Base-by-base conservation (phyloP, 2,797 vertebrate species). In the Labroides dimidiatus region DNA sequence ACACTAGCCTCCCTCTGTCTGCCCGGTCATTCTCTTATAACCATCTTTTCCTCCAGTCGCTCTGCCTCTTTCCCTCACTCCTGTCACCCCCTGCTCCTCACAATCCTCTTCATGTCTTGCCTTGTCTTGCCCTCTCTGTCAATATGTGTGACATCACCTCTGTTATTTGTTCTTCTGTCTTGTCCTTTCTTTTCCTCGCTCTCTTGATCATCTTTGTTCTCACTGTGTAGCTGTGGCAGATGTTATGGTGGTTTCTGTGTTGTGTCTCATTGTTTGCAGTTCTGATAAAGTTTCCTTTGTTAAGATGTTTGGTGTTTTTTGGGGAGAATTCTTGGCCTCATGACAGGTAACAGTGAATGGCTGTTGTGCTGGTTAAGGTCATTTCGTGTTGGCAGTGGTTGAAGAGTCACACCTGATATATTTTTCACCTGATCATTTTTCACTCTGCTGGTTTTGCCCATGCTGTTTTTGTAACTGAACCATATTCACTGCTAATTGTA, bases 71-170 rank as follows among this genome's bases (percentile, higher is more conserved):
- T 57, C 59, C 64, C 68, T 57, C 68, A 6, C 66, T 48, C 68
- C 75, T 44, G 4, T 53, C 69, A 44, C 51, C 51, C 43, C 64
- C 71, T n/a, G 43, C 42, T 69, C 72, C 58, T 76, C 67, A 27
- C 74, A 59, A 64, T 36, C 67, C 68, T 56, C 75, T 20, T 79
- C 81, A 72, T 45, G 54, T 82, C 82, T 80, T 59, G 47, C 59
- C 72, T 69, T 24, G 61, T 78, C 78, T 78, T 75, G 66, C 47
- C 53, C 49, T 59, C 70, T 81, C 64, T 24, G 69, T 68, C 60
- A 69, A 79, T 76, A 81, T 36, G 48, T 69, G 78, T 88, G 87
- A 92, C 87, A 86, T 87, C 87, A 87, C 57, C 78, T 69, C 49
- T 83, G 84, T 82, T 85, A 73, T 84, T 84, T 71, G 56, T 69